phyloP scores from a whole-genome alignment of 2,888 invertebrate genomes.

The Melipona beecheii region DNA sequence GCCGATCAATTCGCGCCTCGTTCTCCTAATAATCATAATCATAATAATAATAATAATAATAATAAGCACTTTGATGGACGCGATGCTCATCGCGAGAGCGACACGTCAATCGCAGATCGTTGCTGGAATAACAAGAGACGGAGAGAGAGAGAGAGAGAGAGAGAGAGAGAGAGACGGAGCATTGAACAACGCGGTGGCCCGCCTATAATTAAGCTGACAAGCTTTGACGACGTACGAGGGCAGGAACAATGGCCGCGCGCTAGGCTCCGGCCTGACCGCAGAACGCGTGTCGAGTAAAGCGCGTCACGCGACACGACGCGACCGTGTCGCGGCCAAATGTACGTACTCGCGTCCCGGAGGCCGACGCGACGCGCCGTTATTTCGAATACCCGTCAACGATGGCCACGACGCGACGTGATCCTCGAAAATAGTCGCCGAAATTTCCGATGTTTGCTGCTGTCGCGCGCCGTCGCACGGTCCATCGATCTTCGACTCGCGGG shows the following conservation, averaged over 20 bases:
- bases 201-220: conserved; percentile 75
- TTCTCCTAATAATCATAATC: conserved; percentile 35
- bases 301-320: conserved; percentile 61
- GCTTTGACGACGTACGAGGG: conserved; percentile 71
- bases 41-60: conserved; percentile 40
- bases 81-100: conserved; percentile 37
- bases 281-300: conserved; percentile 59
- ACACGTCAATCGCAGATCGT: conserved; percentile 66
- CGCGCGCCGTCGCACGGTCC: not conserved
- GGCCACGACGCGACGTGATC: not conserved
- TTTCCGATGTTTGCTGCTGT: too few relatives aligned
- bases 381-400: conserved; percentile 67
- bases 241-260: conserved; percentile 65
- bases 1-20: conserved; percentile 15
- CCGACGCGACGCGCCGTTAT: conserved; percentile 65
- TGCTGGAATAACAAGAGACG: conserved; percentile 41
- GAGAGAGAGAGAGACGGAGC: too few relatives aligned
- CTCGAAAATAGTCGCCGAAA: conserved; percentile 31
- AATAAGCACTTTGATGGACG: conserved; percentile 32
- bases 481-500: not conserved
- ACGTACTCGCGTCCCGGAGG: conserved; percentile 30
- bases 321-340: conserved; percentile 63
- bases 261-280: conserved; percentile 40
- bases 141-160: too few relatives aligned
- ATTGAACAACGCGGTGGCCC: conserved; percentile 59